These are phyloP conservation scores for Takifugu ocellatus DNA, from an alignment of 2,797 vertebrate species.

Conservation along the genomic window DNA sequence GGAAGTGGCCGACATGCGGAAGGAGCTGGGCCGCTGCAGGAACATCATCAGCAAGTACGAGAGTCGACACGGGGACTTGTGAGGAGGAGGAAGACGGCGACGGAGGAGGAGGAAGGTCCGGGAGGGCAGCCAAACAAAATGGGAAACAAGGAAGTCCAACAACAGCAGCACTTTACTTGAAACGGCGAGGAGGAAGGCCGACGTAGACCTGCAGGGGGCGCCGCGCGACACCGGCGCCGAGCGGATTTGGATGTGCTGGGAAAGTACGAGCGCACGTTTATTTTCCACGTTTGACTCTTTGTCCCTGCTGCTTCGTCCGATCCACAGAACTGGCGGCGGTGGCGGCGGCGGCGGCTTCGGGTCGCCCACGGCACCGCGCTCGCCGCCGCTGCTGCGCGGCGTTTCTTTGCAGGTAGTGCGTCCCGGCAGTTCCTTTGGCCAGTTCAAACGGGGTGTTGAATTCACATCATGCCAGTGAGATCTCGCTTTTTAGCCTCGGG, in stretches of 20 bases:
- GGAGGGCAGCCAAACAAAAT: constrained; percentile 8
- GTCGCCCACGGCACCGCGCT: constrained; percentile 32
- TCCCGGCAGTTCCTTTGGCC: constrained; percentile 33
- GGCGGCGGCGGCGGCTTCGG: constrained; percentile 32
- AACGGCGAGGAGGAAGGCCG: constrained; percentile 29
- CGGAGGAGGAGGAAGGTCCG: not conserved
- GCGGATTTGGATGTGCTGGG: constrained; percentile 14
- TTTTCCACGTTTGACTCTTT: constrained; percentile 26
- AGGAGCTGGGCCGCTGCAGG: constrained; percentile 88
- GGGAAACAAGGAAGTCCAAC: constrained; percentile 56
- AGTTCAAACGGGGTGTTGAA: constrained; percentile 51
- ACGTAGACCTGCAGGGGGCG: constrained; percentile 58
- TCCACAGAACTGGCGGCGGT: constrained; percentile 42
- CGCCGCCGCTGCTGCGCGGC: constrained; percentile 42
- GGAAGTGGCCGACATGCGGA: constrained; percentile 88
- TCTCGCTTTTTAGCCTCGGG: constrained; percentile 43
- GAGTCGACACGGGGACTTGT: constrained; percentile 86
- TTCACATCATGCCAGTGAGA: constrained; percentile 63
- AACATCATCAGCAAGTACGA: constrained; percentile 87
- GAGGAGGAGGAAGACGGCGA: constrained; percentile 35
- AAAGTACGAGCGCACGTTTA: not conserved
- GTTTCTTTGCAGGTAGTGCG: constrained; percentile 56
- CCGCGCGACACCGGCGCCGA: constrained; percentile 43
- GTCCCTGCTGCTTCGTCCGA: constrained; percentile 29
- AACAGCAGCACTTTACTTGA: constrained; percentile 71